These are phyloP conservation scores for Lasioglossum oenotherae DNA, from an alignment of 2,888 invertebrate genomes.

Conservation along the genomic window DNA sequence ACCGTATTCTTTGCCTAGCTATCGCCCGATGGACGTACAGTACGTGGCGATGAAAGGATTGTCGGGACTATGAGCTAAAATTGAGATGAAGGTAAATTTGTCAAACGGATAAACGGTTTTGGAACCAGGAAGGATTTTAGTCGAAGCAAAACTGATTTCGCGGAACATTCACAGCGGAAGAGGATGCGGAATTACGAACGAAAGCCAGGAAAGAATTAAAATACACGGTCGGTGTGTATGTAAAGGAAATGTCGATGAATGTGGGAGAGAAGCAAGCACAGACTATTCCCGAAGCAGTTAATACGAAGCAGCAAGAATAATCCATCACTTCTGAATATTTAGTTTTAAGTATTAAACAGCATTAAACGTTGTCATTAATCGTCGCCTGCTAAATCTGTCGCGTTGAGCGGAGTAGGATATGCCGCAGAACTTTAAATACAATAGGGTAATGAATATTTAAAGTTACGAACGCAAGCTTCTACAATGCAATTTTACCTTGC, in stretches of 20 bases:
- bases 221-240: background rate
- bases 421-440: background rate
- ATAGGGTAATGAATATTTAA: conserved; percentile 2
- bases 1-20: too few species aligned
- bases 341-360: background rate
- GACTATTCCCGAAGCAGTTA: background rate
- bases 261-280: background rate
- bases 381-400: background rate
- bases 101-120: background rate
- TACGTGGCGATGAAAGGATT: background rate
- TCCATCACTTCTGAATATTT: background rate
- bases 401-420: background rate
- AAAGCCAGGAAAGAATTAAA: background rate
- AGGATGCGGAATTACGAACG: background rate
- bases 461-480: background rate
- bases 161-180: background rate
- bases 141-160: background rate
- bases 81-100: background rate
- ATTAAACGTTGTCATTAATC: background rate
- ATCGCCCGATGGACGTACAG: background rate
- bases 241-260: background rate
- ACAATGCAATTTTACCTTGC: background rate
- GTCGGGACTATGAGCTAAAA: background rate
- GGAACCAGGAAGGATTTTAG: background rate
- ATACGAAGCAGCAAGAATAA: background rate